A percentile compares a stretch with the other conserved stretches of the same genome.
Conservation (phyloP, 30 jellyfish, hydroid and myxozoan genomes). For the Hydra vulgaris region DNA sequence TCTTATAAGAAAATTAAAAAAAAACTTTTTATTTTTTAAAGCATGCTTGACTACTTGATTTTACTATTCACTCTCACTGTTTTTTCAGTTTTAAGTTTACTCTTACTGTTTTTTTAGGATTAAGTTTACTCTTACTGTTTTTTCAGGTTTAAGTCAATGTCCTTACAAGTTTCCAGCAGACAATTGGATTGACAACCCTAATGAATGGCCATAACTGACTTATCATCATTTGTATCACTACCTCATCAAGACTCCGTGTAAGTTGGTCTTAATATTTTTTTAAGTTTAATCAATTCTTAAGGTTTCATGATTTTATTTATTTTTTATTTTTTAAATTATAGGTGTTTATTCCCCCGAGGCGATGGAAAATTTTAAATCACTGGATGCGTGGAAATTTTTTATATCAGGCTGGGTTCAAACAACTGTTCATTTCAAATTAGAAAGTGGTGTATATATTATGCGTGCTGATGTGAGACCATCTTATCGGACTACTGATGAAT, state of each 20-base stretch:
- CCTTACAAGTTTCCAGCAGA: neutral
- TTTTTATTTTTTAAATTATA: neutral
- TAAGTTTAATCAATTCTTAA: neutral
- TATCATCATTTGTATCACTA: slow-evolving; percentile 15
- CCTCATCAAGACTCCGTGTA: slow-evolving; percentile 14
- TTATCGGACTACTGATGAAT: slow-evolving; percentile 9
- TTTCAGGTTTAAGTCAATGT: neutral
- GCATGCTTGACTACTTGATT: neutral
- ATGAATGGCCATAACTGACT: neutral
- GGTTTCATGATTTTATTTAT: neutral
- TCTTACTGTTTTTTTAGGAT: neutral
- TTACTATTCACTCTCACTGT: neutral
- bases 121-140: neutral
- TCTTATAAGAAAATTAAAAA: neutral
- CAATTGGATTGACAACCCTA: neutral
- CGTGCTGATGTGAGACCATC: slow-evolving; percentile 16
- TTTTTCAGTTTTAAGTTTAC: neutral
- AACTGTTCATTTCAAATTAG: neutral
- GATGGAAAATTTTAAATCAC: slow-evolving; percentile 19
- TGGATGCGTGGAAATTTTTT: slow-evolving; percentile 8
- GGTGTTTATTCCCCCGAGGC: slow-evolving; percentile 19
- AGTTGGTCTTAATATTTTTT: neutral
- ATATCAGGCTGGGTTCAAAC: slow-evolving; percentile 23
- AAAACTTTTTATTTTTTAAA: neutral
- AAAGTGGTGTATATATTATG: slow-evolving; percentile 5